Evolutionary conservation across 2,888 invertebrate species (phyloP).

Genomic region (Apamea epomidion): DNA sequence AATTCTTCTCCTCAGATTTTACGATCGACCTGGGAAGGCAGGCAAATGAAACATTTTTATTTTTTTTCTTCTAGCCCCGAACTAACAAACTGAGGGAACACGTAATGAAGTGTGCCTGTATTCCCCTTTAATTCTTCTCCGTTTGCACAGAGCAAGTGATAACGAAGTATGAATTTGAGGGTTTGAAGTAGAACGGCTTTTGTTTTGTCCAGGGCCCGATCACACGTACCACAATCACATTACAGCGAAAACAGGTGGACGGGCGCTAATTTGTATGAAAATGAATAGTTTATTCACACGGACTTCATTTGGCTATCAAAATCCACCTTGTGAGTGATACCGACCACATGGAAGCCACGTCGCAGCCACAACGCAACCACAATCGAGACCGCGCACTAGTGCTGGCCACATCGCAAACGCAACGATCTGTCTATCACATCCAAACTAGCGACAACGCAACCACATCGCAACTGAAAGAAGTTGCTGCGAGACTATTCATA

Average conservation of each 20-base stretch:
- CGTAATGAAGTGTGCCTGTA: slow-evolving; percentile 55
- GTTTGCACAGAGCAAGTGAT: slow-evolving; percentile 16
- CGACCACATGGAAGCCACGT: neutral
- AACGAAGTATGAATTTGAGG: slow-evolving; percentile 5
- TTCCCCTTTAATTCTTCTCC: slow-evolving; percentile 36
- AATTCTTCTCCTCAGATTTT: slow-evolving; percentile 63
- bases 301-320: neutral
- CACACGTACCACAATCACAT: too few species aligned
- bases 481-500: neutral
- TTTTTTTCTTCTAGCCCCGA: slow-evolving; percentile 47
- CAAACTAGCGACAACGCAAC: too few species aligned
- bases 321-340: neutral
- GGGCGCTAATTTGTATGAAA: neutral
- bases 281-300: neutral
- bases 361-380: neutral
- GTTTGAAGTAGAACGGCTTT: neutral
- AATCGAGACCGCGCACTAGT: neutral
- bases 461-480: neutral
- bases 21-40: slow-evolving; percentile 57
- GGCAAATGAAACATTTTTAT: slow-evolving; percentile 62
- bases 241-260: neutral
- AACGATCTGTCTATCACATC: neutral
- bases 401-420: too few species aligned
- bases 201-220: neutral
- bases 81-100: slow-evolving; percentile 61